Conservation (phyloP, 2,888 invertebrate genomes). For the Monochamus alternatus region DNA sequence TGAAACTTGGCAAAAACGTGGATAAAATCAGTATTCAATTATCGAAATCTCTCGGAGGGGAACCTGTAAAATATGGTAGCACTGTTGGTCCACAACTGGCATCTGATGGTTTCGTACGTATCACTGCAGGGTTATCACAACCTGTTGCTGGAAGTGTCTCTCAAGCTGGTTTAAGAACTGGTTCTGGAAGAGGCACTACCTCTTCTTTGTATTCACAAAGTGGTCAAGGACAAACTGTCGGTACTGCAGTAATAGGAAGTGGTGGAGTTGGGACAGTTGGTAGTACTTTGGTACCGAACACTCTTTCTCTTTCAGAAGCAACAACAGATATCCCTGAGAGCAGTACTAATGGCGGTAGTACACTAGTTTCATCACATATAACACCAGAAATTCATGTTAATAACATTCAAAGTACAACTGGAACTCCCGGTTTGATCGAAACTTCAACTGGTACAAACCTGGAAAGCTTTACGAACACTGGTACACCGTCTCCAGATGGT, state of each 20-base stretch:
- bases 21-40: conserved; percentile 53
- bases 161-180: neutral
- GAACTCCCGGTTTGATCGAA: neutral
- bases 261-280: neutral
- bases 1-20: conserved; percentile 53
- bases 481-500: neutral
- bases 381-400: neutral
- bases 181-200: neutral
- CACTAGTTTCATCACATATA: neutral
- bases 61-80: neutral
- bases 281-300: neutral
- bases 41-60: conserved; percentile 50
- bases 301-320: neutral
- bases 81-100: neutral
- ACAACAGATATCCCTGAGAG: neutral
- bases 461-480: neutral
- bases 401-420: neutral
- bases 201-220: neutral
- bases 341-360: neutral
- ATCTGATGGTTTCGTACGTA: neutral
- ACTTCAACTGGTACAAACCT: no score
- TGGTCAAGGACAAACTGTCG: neutral
- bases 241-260: neutral
- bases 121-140: neutral
- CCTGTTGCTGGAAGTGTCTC: neutral